Percentiles rank a stretch among this genome's conserved stretches.
Evolutionary conservation across 1,140 invertebrate species (phyloP).

Genomic region (Ptiloglossa arizonensis): DNA sequence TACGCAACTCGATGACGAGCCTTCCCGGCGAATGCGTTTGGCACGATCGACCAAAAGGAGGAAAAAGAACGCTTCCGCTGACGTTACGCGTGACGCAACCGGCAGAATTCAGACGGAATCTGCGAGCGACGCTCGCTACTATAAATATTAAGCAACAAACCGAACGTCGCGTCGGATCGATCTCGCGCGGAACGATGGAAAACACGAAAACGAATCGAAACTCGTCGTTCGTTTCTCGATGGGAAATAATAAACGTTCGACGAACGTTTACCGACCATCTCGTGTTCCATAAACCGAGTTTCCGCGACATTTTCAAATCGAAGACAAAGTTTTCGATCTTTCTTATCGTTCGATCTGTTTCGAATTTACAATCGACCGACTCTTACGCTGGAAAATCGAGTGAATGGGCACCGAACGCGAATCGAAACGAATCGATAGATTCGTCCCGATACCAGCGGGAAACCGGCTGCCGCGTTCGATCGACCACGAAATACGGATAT

Average conservation of each 20-base stretch:
- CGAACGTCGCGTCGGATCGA: too few relatives aligned
- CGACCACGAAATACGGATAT: too few relatives aligned
- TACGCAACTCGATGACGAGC: conserved; percentile 44
- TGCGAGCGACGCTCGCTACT: background rate
- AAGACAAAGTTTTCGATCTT: too few relatives aligned
- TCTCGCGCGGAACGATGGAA: too few relatives aligned
- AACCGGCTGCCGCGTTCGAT: background rate
- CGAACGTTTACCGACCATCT: too few relatives aligned
- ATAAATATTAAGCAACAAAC: background rate
- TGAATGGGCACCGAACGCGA: background rate
- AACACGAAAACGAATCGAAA: background rate
- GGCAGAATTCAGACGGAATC: background rate
- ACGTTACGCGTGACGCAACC: background rate
- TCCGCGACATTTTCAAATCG: too few relatives aligned
- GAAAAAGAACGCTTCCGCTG: conserved; percentile 10
- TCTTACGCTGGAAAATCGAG: too few relatives aligned
- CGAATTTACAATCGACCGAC: too few relatives aligned
- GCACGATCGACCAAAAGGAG: background rate
- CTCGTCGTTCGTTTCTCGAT: background rate
- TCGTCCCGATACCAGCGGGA: too few relatives aligned
- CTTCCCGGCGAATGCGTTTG: conserved; percentile 11
- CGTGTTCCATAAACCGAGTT: too few relatives aligned
- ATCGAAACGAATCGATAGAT: background rate
- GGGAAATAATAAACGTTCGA: background rate
- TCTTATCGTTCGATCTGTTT: too few relatives aligned